These are phyloP conservation scores for Solenopsis fugax DNA, from an alignment of 1,140 invertebrate species.

Conservation along the genomic window DNA sequence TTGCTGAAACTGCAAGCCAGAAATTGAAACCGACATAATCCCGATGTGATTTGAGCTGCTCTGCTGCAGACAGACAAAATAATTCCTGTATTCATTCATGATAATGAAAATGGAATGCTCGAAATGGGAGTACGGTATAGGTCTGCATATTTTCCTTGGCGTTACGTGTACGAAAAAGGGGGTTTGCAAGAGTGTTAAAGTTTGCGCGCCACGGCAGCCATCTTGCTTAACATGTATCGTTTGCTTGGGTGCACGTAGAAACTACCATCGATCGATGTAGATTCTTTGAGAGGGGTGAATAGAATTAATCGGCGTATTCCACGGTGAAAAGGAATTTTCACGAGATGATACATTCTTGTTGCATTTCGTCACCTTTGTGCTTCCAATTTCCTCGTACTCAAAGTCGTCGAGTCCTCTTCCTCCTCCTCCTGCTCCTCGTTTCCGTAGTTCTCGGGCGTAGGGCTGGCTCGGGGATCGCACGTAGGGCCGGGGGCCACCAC, in stretches of 20 bases:
- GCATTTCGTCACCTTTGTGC: constrained; percentile 11
- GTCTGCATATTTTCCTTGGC: background rate
- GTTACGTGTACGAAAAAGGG: background rate
- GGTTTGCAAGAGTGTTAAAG: background rate
- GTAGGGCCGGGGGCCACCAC: constrained; percentile 64
- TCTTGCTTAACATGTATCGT: constrained; percentile 18
- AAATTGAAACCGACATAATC: constrained; percentile 43
- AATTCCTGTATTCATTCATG: background rate
- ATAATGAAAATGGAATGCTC: background rate
- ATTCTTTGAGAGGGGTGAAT: constrained; percentile 17
- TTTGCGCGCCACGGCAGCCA: background rate
- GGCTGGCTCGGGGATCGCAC: constrained; percentile 70
- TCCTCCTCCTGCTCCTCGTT: constrained; percentile 45
- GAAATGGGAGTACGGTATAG: background rate
- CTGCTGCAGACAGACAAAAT: constrained; percentile 4
- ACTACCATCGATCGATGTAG: constrained; percentile 40
- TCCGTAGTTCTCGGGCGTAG: constrained; percentile 66
- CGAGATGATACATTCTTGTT: background rate
- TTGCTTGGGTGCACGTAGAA: constrained; percentile 16
- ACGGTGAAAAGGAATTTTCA: background rate
- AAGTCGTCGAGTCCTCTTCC: constrained; percentile 24
- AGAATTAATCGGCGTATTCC: constrained; percentile 13
- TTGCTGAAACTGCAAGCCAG: constrained; percentile 31
- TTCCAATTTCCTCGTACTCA: constrained; percentile 31
- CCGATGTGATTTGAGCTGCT: background rate